A percentile compares a stretch with the other conserved stretches of the same genome.
phyloP scores from a whole-genome alignment of 2,113 vertebrate genomes.

The Pantherophis guttatus region DNA sequence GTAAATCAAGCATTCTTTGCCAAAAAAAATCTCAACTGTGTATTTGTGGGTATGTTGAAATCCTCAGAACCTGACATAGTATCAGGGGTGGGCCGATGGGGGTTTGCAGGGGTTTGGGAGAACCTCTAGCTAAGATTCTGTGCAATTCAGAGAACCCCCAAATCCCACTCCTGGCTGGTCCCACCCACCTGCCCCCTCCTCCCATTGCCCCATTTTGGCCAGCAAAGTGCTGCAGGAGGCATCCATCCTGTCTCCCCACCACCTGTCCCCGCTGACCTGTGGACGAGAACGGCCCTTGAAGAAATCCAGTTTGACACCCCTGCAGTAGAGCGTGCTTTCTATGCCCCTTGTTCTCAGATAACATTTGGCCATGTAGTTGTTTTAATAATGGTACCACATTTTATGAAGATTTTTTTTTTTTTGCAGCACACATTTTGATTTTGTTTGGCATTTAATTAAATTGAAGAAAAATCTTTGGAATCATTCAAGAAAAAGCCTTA shows the following conservation, averaged over 20 bases:
- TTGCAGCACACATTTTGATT: background rate
- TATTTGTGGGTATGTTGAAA: background rate
- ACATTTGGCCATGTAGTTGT: background rate
- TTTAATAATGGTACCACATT: background rate
- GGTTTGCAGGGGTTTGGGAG: no score
- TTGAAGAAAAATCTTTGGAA: slow-evolving; percentile 12
- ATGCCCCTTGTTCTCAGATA: background rate
- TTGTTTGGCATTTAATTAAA: background rate
- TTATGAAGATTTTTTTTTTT: background rate
- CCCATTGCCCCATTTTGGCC: no score
- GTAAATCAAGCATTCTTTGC: background rate
- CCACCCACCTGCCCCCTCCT: no score
- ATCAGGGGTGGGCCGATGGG: no score
- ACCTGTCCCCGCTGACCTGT: no score
- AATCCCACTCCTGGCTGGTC: no score
- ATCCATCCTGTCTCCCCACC: no score
- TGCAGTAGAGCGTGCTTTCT: background rate
- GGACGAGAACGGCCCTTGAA: no score
- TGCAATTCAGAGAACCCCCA: no score
- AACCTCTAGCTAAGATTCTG: no score
- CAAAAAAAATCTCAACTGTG: background rate
- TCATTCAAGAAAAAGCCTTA: slow-evolving; percentile 2
- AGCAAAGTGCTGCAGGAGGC: no score
- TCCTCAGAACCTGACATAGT: background rate
- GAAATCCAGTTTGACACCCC: no score